A percentile compares a stretch with the other conserved stretches of the same genome.
Evolutionary conservation across 2,113 vertebrate genomes (phyloP).

Genomic region (Amphilophus citrinellus): DNA sequence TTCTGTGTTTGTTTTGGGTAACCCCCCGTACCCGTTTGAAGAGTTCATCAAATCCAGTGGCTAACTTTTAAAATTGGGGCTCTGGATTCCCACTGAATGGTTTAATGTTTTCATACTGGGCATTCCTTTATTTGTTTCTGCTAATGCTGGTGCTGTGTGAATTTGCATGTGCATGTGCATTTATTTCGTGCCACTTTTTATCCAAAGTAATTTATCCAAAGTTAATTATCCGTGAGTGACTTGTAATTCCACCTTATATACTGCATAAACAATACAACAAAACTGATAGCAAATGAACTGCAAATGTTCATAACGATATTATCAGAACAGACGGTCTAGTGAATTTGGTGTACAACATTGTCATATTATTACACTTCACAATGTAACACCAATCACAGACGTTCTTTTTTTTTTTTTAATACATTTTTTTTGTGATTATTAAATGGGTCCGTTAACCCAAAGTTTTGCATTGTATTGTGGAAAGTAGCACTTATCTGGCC

Average conservation of each 20-base stretch:
- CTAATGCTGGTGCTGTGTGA: conserved; percentile 55
- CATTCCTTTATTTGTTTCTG: conserved; percentile 66
- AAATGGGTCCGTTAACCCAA: conserved; percentile 8
- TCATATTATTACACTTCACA: too few species aligned
- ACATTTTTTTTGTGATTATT: neutral
- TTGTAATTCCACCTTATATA: conserved; percentile 20
- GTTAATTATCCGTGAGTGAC: conserved; percentile 22
- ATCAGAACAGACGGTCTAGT: conserved; percentile 1
- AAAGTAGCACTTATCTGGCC: conserved; percentile 2
- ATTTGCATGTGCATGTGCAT: conserved; percentile 32
- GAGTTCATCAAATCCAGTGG: conserved; percentile 73
- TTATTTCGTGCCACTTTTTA: conserved; percentile 44
- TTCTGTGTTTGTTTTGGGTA: conserved; percentile 77
- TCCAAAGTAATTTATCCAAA: conserved; percentile 40
- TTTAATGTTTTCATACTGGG: conserved; percentile 75
- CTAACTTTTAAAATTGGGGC: conserved; percentile 77
- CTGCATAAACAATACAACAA: neutral
- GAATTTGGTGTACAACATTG: conserved; percentile 1
- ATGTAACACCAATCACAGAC: neutral
- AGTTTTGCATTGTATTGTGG: neutral
- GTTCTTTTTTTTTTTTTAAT: neutral
- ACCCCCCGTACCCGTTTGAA: conserved; percentile 72
- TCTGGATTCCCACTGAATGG: conserved; percentile 65
- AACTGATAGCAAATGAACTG: neutral
- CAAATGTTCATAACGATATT: conserved; percentile 12